These are phyloP conservation scores for Subacronicta megacephala DNA, from an alignment of 2,888 invertebrate genomes.

Conservation along the genomic window DNA sequence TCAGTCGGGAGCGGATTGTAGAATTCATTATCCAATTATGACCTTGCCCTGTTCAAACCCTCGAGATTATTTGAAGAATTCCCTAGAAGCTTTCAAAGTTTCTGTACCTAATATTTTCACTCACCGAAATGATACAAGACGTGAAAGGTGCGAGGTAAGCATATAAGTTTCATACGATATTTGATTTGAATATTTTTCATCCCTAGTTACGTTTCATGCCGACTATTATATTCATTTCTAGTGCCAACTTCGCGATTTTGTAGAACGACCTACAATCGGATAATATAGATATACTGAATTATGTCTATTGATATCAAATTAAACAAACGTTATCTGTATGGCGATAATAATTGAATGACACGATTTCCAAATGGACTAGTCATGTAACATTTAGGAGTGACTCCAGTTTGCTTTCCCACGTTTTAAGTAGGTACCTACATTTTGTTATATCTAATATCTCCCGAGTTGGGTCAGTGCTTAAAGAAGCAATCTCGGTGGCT, in stretches of 20 bases:
- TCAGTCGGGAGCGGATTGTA: slow-evolving; percentile 25
- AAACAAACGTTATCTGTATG: slow-evolving; percentile 26
- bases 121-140: slow-evolving; percentile 15
- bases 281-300: slow-evolving; percentile 22
- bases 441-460: slow-evolving; percentile 7
- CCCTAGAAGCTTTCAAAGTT: slow-evolving; percentile 19
- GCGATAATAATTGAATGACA: slow-evolving; percentile 32
- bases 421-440: slow-evolving; percentile 18
- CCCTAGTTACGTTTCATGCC: no score
- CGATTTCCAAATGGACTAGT: slow-evolving; percentile 33
- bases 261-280: slow-evolving; percentile 15
- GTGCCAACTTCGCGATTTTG: slow-evolving; percentile 9
- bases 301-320: slow-evolving; percentile 27
- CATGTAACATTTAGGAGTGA: slow-evolving; percentile 18
- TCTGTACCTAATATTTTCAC: slow-evolving; percentile 25
- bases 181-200: slow-evolving; percentile 9
- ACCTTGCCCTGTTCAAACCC: slow-evolving; percentile 30
- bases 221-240: slow-evolving; percentile 8
- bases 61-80: slow-evolving; percentile 39
- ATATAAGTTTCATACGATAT: slow-evolving; percentile 17
- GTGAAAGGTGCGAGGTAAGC: slow-evolving; percentile 18
- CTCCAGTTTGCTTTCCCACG: neutral
- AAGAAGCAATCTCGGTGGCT: slow-evolving; percentile 26
- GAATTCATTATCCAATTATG: slow-evolving; percentile 46
- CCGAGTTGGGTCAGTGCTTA: slow-evolving; percentile 14